Conservation (phyloP, 2,113 vertebrate species). For the Cyprinodon brontotheroides region DNA sequence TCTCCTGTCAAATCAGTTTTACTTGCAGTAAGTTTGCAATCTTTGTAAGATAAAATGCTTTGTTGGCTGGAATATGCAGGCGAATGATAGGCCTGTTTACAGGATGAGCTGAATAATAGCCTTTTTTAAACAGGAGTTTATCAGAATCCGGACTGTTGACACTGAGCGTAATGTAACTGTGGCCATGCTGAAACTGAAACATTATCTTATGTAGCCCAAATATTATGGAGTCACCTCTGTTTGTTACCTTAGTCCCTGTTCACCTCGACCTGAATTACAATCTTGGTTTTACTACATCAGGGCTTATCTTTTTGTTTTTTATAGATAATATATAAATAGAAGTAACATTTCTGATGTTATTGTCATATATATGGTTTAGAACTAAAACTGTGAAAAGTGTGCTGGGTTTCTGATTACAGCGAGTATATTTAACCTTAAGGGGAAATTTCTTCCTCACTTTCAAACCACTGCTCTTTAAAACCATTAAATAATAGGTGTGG, state of each 20-base stretch:
- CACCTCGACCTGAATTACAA: neutral
- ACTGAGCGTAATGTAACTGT: neutral
- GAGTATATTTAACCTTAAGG: conserved; percentile 21
- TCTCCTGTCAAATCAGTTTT: neutral
- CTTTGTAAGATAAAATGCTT: neutral
- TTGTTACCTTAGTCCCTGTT: neutral
- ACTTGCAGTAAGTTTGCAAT: too few species aligned
- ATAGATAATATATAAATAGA: neutral
- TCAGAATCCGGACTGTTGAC: neutral
- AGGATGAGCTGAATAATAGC: too few species aligned
- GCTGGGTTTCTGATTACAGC: conserved; percentile 13
- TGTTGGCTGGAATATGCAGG: neutral
- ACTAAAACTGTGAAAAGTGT: neutral
- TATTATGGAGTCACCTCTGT: neutral
- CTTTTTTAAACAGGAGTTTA: neutral
- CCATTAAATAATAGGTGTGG: neutral
- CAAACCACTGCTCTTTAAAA: conserved; percentile 10
- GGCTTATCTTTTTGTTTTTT: conserved; percentile 4
- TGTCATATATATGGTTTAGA: too few species aligned
- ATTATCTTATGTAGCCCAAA: neutral
- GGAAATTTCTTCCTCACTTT: conserved; percentile 12
- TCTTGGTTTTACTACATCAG: neutral
- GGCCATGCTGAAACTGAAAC: neutral
- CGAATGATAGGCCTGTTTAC: neutral
- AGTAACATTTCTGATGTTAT: too few species aligned